These are phyloP conservation scores for Ectropis crepuscularia DNA, from an alignment of 2,888 invertebrate genomes.

Conservation along the genomic window DNA sequence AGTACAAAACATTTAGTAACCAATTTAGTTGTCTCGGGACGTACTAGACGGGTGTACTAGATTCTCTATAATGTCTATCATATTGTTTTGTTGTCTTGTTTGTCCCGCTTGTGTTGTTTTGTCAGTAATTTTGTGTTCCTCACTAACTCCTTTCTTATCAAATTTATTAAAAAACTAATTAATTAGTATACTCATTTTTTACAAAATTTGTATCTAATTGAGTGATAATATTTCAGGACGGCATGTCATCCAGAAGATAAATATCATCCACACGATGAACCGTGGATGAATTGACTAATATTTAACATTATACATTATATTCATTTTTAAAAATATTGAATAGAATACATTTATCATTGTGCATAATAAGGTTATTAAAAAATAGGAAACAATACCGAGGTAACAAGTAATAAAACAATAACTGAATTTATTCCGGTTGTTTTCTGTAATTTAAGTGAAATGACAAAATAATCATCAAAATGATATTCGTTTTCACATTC, in stretches of 20 bases:
- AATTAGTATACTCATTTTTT: not conserved
- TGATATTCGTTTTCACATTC: too few species aligned
- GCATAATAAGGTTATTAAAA: conserved; percentile 27
- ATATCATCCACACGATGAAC: conserved; percentile 53
- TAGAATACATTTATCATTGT: conserved; percentile 14
- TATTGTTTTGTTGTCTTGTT: conserved; percentile 6
- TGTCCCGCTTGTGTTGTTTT: not conserved
- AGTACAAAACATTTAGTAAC: too few species aligned
- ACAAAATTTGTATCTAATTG: conserved; percentile 20
- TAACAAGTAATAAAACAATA: conserved; percentile 6
- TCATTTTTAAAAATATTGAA: conserved; percentile 13
- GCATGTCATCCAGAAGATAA: conserved; percentile 72
- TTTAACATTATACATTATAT: conserved; percentile 8
- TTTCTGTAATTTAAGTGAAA: conserved; percentile 2
- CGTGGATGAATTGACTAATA: conserved; percentile 50
- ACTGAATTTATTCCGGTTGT: conserved; percentile 16
- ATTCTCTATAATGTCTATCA: not conserved
- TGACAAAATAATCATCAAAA: not conserved
- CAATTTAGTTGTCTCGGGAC: not conserved
- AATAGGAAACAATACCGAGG: conserved; percentile 22
- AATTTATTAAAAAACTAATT: not conserved
- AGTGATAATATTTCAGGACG: conserved; percentile 70
- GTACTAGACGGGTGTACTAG: not conserved
- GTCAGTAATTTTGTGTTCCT: conserved; percentile 1
- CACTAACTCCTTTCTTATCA: not conserved